Evolutionary conservation across 2,888 invertebrate species (phyloP), one percentile per base, ranked within the genome.

Genomic region (Carabus problematicus): DNA sequence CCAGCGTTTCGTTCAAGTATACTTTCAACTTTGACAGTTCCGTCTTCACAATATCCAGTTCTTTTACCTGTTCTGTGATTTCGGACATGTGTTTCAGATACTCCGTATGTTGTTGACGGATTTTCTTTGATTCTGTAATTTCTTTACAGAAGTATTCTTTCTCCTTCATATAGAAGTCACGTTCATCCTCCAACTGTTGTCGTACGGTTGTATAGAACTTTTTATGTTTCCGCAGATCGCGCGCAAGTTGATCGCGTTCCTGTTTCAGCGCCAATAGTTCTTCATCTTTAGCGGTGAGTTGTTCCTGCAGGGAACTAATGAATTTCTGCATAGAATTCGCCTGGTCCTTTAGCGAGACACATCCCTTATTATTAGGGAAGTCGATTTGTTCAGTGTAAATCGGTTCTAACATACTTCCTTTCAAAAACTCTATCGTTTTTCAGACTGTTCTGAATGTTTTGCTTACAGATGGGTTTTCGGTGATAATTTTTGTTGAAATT

Each of bases 161-260:
- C 75, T 86, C 85, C 74, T 84, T 83, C 71, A 81, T 83, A 76
- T 86, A 85, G 74, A 83, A 85, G 70, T 81, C 81, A 75, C 85
- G 81, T 78, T 87, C 86, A 72, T 86, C 84, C 71, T 84, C 81
- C 71, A 87, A 76, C 77, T 87, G 86, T 77, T 85, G 84, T 72
- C 82, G 80, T 70, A 87, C 75, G 74, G 80, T 83, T 72, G 79
- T 79, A 70, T 83, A 84, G 7, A 81, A 82, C 73, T 85, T 78
- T 75, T 82, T 83, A 55, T 83, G 81, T 73, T 81, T 83, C 73
- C 84, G 82, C 43, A 86, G 75, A 75, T 86, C 85, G 11, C 80
- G 73, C 9, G 80, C 78, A 19, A 86, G 73, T 75, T 84, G 84
- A 74, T 85, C 85, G 74, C 86, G 86, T 73, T 86, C 85, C 52